Conservation (phyloP, 2,888 invertebrate genomes). For the Athalia circularis region DNA sequence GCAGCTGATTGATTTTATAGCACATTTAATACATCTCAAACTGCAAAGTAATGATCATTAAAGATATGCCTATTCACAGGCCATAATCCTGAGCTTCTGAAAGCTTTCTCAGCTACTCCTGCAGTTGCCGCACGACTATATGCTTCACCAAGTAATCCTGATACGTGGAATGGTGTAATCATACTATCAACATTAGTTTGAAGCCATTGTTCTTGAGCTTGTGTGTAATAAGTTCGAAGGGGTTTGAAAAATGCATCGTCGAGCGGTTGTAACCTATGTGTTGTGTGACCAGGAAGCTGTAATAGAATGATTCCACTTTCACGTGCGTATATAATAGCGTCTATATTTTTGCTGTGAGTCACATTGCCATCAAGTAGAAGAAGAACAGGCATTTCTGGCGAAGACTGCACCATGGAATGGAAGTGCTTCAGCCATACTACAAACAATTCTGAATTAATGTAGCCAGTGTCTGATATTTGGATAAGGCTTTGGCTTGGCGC, state of each 20-base stretch:
- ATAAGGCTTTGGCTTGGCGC: conserved; percentile 51
- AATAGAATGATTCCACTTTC: conserved; percentile 56
- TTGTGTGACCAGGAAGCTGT: conserved; percentile 57
- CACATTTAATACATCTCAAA: conserved; percentile 38
- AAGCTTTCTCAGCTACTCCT: conserved; percentile 50
- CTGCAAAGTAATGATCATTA: conserved; percentile 50
- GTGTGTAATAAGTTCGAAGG: conserved; percentile 51
- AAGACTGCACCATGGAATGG: conserved; percentile 62
- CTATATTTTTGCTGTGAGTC: conserved; percentile 58
- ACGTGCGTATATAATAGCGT: conserved; percentile 52
- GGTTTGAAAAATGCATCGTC: conserved; percentile 58
- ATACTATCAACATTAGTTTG: conserved; percentile 45
- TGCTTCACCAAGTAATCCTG: conserved; percentile 52
- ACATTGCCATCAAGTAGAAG: conserved; percentile 59
- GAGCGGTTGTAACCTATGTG: conserved; percentile 56
- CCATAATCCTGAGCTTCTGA: conserved; percentile 52
- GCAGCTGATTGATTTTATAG: conserved; percentile 2
- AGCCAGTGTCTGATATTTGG: conserved; percentile 54
- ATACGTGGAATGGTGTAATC: conserved; percentile 50
- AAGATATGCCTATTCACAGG: conserved; percentile 53
- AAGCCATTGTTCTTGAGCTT: conserved; percentile 55
- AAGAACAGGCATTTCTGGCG: conserved; percentile 52
- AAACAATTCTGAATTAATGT: conserved; percentile 56
- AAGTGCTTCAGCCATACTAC: conserved; percentile 58
- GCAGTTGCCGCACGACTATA: conserved; percentile 53